These are phyloP conservation scores for Hydrocynus forskahlii DNA, from an alignment of 2,797 vertebrate genomes.

Conservation along the genomic window DNA sequence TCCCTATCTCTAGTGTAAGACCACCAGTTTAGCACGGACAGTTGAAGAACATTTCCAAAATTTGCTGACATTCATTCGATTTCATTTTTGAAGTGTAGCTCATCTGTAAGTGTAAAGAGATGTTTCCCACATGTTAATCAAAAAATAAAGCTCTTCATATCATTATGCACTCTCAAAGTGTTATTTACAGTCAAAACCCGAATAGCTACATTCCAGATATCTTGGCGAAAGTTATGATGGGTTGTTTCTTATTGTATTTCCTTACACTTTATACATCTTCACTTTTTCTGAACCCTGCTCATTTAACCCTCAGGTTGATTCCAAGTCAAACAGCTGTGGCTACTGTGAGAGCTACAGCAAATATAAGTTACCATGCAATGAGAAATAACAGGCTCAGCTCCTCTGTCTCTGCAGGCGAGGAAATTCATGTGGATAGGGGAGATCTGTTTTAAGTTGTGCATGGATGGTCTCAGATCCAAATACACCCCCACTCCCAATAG, in stretches of 20 bases:
- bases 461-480: slow-evolving; percentile 48
- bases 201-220: slow-evolving; percentile 1
- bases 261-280: slow-evolving; percentile 43
- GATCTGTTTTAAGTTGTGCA: slow-evolving; percentile 47
- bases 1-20: slow-evolving; percentile 42
- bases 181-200: slow-evolving; percentile 15
- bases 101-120: background rate
- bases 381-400: slow-evolving; percentile 40
- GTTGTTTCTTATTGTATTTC: slow-evolving; percentile 31
- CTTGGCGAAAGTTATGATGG: slow-evolving; percentile 29
- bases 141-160: background rate
- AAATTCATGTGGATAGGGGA: slow-evolving; percentile 48
- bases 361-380: slow-evolving; percentile 45
- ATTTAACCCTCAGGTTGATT: slow-evolving; percentile 34
- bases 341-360: slow-evolving; percentile 50
- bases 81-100: background rate
- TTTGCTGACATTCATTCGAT: background rate
- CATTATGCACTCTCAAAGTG: background rate
- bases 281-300: slow-evolving; percentile 38
- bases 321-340: slow-evolving; percentile 52
- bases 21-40: slow-evolving; percentile 38
- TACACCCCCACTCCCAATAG: slow-evolving; percentile 53
- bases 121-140: background rate
- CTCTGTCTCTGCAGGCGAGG: slow-evolving; percentile 31
- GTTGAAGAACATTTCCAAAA: background rate